Percentiles rank a stretch among this genome's conserved stretches.
Evolutionary conservation across 2,113 vertebrate species (phyloP).

Genomic region (Chionomys nivalis): DNA sequence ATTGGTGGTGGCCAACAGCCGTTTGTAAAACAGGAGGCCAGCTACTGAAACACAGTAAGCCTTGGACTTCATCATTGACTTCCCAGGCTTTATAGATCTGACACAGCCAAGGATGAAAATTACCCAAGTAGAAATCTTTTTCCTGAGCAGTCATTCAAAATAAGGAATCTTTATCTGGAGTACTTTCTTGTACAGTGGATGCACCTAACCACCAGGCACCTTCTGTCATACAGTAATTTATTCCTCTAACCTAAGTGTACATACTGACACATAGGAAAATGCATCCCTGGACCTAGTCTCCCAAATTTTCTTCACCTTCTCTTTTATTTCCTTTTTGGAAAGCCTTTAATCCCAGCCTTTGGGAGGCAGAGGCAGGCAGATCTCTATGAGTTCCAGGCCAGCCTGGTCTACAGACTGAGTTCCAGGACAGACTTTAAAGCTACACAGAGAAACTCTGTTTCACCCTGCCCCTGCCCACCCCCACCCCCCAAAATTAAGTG

Average conservation of each 20-base stretch:
- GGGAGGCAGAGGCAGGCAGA: too few species aligned
- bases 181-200: neutral
- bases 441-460: too few species aligned
- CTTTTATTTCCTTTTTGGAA: neutral
- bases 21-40: slow-evolving; percentile 10
- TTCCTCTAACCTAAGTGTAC: neutral
- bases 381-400: too few species aligned
- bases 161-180: slow-evolving; percentile 21
- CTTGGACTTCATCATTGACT: neutral
- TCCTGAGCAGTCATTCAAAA: slow-evolving; percentile 33
- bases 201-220: neutral
- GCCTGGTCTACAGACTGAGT: too few species aligned
- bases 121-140: neutral
- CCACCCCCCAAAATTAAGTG: neutral
- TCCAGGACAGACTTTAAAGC: too few species aligned
- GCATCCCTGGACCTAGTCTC: neutral
- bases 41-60: neutral
- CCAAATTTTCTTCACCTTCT: neutral
- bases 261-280: slow-evolving; percentile 34
- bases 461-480: too few species aligned
- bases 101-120: neutral
- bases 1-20: neutral
- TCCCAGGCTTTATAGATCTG: neutral
- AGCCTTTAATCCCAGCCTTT: too few species aligned
- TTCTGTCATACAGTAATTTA: neutral